A percentile compares a stretch with the other conserved stretches of the same genome.
These are phyloP conservation scores for Sebastes minor DNA, from an alignment of 2,797 vertebrate genomes.

Conservation along the genomic window DNA sequence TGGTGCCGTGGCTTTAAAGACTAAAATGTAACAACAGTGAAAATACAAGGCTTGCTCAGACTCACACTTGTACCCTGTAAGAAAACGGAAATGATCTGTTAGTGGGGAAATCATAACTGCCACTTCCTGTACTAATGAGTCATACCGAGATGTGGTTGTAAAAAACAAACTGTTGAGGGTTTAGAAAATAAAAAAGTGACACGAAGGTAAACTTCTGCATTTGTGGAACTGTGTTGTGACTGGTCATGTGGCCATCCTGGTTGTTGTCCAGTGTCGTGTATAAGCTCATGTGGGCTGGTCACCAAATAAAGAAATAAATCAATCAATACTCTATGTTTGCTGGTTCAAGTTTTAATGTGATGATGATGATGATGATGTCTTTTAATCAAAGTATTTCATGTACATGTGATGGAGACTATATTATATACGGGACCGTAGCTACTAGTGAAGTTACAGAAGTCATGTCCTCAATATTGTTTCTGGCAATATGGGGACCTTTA, in stretches of 20 bases:
- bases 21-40: background rate
- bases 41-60: background rate
- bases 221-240: too few relatives aligned
- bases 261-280: too few relatives aligned
- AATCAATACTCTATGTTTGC: background rate
- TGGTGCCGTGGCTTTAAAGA: background rate
- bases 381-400: background rate
- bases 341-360: background rate
- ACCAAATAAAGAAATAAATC: too few relatives aligned
- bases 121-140: constrained; percentile 65
- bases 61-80: background rate
- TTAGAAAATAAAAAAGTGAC: background rate
- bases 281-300: too few relatives aligned
- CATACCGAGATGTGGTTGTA: constrained; percentile 27
- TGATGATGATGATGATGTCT: background rate
- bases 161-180: background rate
- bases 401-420: background rate
- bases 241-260: too few relatives aligned
- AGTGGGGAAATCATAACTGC: constrained; percentile 50
- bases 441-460: background rate
- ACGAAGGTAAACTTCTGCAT: background rate
- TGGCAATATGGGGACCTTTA: background rate
- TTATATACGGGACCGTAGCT: background rate
- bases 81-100: constrained; percentile 25
- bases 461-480: background rate